Evolutionary conservation across 2,797 vertebrate genomes (phyloP).

Genomic region (Buphagus erythrorhynchus): DNA sequence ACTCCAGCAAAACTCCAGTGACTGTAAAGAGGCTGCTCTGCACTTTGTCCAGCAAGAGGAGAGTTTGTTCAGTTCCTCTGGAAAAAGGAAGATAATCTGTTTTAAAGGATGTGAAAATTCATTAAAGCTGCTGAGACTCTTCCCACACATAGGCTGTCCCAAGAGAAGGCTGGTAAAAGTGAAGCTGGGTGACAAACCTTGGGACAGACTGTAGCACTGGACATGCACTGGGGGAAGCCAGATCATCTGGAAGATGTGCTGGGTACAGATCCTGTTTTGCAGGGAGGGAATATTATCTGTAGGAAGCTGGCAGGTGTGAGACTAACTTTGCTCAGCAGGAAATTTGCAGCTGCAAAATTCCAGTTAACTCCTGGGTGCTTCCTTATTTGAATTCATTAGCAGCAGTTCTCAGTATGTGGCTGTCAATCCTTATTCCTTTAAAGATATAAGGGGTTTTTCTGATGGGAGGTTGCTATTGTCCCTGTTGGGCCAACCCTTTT

Average conservation of each 20-base stretch:
- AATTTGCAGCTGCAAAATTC: not conserved
- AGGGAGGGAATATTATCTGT: not conserved
- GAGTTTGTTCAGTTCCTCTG: not conserved
- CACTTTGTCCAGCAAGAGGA: not conserved
- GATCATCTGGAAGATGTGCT: not conserved
- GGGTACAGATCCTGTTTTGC: not conserved
- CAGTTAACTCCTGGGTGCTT: not conserved
- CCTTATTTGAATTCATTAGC: not conserved
- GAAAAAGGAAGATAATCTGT: not conserved
- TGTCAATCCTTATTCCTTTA: not conserved
- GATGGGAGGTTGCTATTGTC: not conserved
- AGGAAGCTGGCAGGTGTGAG: not conserved
- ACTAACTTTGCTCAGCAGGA: not conserved
- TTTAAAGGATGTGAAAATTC: not conserved
- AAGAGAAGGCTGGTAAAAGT: not conserved
- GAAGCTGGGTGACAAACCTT: not conserved
- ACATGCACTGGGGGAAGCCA: not conserved
- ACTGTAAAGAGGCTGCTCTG: not conserved
- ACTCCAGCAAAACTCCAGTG: not conserved
- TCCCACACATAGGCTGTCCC: accelerated
- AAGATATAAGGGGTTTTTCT: not conserved
- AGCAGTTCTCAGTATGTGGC: not conserved
- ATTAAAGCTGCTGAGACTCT: not conserved
- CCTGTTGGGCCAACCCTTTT: not conserved
- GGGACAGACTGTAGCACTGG: not conserved